A percentile compares a stretch with the other conserved stretches of the same genome.
Conservation (phyloP, 2,113 vertebrate species). For the Plotosus lineatus region DNA sequence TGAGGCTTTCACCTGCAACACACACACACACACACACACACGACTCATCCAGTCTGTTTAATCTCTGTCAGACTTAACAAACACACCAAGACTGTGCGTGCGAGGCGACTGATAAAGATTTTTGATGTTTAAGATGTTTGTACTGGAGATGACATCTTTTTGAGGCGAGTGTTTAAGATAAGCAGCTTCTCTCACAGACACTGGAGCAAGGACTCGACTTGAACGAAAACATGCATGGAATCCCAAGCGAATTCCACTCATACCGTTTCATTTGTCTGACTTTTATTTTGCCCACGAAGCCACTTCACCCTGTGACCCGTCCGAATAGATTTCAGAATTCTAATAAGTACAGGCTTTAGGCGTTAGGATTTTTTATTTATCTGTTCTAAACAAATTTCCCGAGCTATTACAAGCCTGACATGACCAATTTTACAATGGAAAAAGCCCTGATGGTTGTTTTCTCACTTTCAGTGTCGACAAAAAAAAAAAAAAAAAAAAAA, state of each 20-base stretch:
- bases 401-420: not conserved
- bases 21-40: constrained; percentile 22
- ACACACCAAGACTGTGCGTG: constrained; percentile 52
- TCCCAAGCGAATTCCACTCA: constrained; percentile 53
- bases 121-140: constrained; percentile 54
- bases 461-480: not conserved
- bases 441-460: constrained; percentile 10
- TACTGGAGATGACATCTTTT: constrained; percentile 44
- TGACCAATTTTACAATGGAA: constrained; percentile 15
- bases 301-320: constrained; percentile 49
- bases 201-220: constrained; percentile 18
- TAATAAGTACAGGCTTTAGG: constrained; percentile 62
- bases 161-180: constrained; percentile 41
- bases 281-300: constrained; percentile 54
- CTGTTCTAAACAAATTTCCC: constrained; percentile 31
- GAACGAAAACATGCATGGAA: constrained; percentile 48
- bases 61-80: constrained; percentile 46
- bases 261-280: constrained; percentile 53
- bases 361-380: constrained; percentile 56
- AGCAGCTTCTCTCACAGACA: constrained; percentile 35
- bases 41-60: constrained; percentile 34
- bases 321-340: constrained; percentile 50
- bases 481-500: not conserved
- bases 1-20: constrained; percentile 46
- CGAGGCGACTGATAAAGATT: constrained; percentile 54